Conservation (phyloP, 2,113 vertebrate genomes). For the Gallinago jamesoni region DNA sequence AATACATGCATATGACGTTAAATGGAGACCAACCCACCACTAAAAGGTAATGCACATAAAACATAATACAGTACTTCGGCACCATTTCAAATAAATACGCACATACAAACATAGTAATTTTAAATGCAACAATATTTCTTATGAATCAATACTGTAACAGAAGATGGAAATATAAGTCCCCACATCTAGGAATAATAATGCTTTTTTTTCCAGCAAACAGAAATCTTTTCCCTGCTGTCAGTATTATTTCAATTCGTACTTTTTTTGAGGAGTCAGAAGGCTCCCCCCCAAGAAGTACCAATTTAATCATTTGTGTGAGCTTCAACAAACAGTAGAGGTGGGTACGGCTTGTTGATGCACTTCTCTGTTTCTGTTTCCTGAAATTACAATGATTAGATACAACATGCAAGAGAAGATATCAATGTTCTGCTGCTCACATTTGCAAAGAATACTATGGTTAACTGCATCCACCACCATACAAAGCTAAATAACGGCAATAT, state of each 20-base stretch:
- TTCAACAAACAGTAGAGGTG: conserved; percentile 79
- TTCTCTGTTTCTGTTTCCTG: conserved; percentile 95
- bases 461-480: conserved; percentile 81
- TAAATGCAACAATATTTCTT: conserved; percentile 93
- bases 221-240: conserved; percentile 76
- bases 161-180: conserved; percentile 88
- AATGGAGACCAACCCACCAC: conserved; percentile 90
- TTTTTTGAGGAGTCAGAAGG: conserved; percentile 58
- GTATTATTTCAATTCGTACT: conserved; percentile 83
- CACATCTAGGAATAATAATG: conserved; percentile 89
- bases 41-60: conserved; percentile 94
- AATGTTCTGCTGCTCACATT: conserved; percentile 76
- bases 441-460: conserved; percentile 86
- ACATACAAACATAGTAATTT: conserved; percentile 89
- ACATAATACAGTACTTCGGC: conserved; percentile 94
- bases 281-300: conserved; percentile 53
- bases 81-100: conserved; percentile 98
- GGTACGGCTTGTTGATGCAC: conserved; percentile 79
- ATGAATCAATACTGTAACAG: conserved; percentile 96
- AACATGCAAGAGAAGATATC: conserved; percentile 81
- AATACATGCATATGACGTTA: conserved; percentile 92
- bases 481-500: conserved; percentile 68
- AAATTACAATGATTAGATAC: conserved; percentile 86
- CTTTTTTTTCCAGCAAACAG: conserved; percentile 95
- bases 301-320: conserved; percentile 62